Base-by-base conservation (phyloP, 2,888 invertebrate genomes). In the Poecilus cupreus region DNA sequence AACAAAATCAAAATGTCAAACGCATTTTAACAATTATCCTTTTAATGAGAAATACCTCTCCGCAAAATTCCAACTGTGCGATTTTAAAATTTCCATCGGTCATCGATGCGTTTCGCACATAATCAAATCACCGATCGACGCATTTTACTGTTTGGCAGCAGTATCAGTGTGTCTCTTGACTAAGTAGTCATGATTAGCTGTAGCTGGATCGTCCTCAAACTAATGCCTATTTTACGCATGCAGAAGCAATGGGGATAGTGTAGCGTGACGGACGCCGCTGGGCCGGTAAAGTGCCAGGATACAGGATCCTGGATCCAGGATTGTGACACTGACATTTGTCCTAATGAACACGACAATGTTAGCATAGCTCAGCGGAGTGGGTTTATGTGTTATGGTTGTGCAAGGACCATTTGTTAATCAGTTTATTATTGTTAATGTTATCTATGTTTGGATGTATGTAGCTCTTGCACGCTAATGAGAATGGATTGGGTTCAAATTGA, bases 391-490 rank as follows among this genome's bases (percentile, higher is more conserved):
- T 68, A 39, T 39, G 64, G 8, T 68, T 32, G 32, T 32, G 37
- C 64, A 37, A 68, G 64, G 22, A 46, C 72, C 72, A 72, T 72
- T 72, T 72, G 72, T 72, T 72, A 72, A 46, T 72, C 72, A 72
- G 72, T 43, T 68, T 72, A 46, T 72, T 72, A 24, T 72, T 22
- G 46, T 22, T 72, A 46, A 72, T 72, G 72, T 22, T 60, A 22
- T 60, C n/a, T 10, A 54, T 22, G 24, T 26, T 26, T 60, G 60
- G 3, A 60, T 60, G 20, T 11, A 11, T 60, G 60, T 22, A 16
- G 32, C 32, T 32, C 32, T 32, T 32, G 32, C 8, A 32, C 0
- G 32, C 8, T 79, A 70, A 79, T 78, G 39, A 46, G 46, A 64
- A 78, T 64, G 26, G 60, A 78, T 78, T 13, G 26, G 16, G 10